Conservation (phyloP, 1,140 invertebrate genomes). For the Apis laboriosa region DNA sequence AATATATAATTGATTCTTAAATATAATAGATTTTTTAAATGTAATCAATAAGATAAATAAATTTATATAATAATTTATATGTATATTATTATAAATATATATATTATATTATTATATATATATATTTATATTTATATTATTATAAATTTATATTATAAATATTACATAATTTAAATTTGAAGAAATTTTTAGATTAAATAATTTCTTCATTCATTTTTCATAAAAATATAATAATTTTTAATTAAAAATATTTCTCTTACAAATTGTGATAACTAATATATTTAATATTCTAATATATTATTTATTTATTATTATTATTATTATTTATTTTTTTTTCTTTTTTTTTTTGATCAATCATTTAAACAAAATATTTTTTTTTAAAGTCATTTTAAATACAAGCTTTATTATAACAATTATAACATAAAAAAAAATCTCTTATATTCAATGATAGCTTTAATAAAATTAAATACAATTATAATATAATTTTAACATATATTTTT, state of each 20-base stretch:
- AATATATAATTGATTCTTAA: not conserved
- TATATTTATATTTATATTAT: too few relatives aligned
- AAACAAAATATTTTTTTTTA: not conserved
- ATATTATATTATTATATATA: too few relatives aligned
- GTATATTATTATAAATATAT: too few relatives aligned
- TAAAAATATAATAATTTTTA: not conserved
- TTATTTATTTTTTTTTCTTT: not conserved
- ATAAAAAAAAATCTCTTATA: not conserved
- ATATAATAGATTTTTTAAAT: not conserved
- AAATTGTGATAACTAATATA: constrained; percentile 20
- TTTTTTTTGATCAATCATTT: not conserved
- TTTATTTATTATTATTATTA: not conserved
- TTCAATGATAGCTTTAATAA: not conserved
- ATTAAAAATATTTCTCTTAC: constrained; percentile 51
- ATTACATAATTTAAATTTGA: not conserved
- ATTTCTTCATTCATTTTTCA: constrained; percentile 9
- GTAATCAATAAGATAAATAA: not conserved
- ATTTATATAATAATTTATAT: too few relatives aligned
- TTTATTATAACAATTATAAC: not conserved
- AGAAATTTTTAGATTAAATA: not conserved
- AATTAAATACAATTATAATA: not conserved
- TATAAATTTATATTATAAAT: not conserved
- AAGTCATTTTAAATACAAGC: not conserved
- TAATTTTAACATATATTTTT: not conserved
- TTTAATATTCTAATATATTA: not conserved